Conservation (phyloP, 2,888 invertebrate species). For the Lithosia quadra region DNA sequence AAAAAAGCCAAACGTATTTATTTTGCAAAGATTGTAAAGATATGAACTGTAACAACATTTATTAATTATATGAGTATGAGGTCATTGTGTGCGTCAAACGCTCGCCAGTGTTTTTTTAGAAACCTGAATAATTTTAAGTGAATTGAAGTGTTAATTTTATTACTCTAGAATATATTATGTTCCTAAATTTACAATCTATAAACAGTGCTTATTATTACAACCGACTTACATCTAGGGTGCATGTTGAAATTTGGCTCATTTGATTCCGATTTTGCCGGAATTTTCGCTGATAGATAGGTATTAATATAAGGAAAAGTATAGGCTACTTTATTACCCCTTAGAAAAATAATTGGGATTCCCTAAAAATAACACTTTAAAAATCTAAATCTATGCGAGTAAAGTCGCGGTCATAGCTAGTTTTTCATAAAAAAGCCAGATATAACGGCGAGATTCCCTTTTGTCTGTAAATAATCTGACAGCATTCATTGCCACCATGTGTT, state of each 20-base stretch:
- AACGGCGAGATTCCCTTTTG: slow-evolving; percentile 44
- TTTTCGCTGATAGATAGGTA: too few species aligned
- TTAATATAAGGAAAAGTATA: too few species aligned
- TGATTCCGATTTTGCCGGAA: too few species aligned
- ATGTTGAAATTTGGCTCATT: too few species aligned
- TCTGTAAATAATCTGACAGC: slow-evolving; percentile 60
- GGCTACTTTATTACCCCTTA: too few species aligned
- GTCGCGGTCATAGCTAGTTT: too few species aligned
- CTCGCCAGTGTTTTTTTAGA: neutral
- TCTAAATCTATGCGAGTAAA: too few species aligned
- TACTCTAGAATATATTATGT: neutral
- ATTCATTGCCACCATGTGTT: slow-evolving; percentile 71
- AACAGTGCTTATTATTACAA: too few species aligned
- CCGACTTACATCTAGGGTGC: too few species aligned
- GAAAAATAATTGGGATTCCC: too few species aligned
- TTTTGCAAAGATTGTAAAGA: neutral
- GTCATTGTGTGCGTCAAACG: slow-evolving; percentile 8
- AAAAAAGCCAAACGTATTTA: neutral
- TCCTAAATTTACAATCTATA: neutral
- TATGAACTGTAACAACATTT: neutral
- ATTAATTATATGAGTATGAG: neutral
- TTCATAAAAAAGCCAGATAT: slow-evolving; percentile 39
- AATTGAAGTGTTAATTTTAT: neutral
- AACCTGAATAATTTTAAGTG: neutral
- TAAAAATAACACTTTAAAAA: too few species aligned